These are phyloP conservation scores for Ethmia dodecea DNA, from an alignment of 2,888 invertebrate species.

Conservation along the genomic window DNA sequence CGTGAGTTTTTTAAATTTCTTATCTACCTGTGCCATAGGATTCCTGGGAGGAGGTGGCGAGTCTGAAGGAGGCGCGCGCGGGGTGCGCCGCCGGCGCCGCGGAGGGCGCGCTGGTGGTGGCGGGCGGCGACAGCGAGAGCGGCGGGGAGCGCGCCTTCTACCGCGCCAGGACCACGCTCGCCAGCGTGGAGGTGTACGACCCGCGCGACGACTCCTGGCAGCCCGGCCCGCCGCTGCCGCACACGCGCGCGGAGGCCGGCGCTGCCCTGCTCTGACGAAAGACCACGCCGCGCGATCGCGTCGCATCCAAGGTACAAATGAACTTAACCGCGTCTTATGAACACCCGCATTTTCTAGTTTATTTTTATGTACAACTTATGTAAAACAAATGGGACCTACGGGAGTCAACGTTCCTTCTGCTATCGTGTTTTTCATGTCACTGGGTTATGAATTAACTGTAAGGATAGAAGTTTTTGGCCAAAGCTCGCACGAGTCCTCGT, in stretches of 20 bases:
- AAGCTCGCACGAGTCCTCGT: too few relatives aligned
- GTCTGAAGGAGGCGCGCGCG: conserved; percentile 85
- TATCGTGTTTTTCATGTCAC: too few relatives aligned
- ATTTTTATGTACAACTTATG: neutral
- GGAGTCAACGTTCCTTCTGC: too few relatives aligned
- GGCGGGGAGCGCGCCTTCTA: conserved; percentile 85
- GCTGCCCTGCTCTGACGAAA: conserved; percentile 85
- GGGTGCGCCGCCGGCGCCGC: conserved; percentile 92
- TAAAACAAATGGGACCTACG: too few relatives aligned
- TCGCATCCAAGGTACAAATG: neutral
- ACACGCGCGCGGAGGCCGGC: conserved; percentile 91
- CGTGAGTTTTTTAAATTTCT: too few relatives aligned
- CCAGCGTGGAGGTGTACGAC: conserved; percentile 90
- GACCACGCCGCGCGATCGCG: neutral
- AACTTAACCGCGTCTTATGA: too few relatives aligned
- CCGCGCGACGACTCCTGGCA: conserved; percentile 87
- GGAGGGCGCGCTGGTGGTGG: conserved; percentile 88
- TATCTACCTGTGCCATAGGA: conserved; percentile 65
- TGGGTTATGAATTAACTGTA: too few relatives aligned
- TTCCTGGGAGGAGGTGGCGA: conserved; percentile 87
- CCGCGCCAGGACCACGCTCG: conserved; percentile 89
- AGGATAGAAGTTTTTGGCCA: too few relatives aligned
- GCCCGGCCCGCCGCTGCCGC: conserved; percentile 86
- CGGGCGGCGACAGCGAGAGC: conserved; percentile 91
- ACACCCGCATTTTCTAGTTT: neutral